These are phyloP conservation scores for Muraenolepis orangiensis DNA, from an alignment of 2,797 vertebrate species.

Conservation along the genomic window DNA sequence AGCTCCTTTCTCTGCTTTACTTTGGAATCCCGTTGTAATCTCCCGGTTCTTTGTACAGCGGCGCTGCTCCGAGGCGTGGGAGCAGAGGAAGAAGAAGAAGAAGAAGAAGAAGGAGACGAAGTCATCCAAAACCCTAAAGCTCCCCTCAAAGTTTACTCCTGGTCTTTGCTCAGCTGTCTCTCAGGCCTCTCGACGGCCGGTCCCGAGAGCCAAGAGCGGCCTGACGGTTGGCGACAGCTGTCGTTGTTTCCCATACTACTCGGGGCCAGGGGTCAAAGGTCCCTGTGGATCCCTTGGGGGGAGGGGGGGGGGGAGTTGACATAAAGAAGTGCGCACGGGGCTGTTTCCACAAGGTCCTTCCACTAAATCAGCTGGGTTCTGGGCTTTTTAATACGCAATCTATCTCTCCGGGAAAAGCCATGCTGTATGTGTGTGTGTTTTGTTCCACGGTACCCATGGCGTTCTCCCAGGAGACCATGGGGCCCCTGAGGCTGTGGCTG, in stretches of 20 bases:
- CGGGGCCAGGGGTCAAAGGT: conserved; percentile 53
- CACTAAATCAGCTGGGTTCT: conserved; percentile 46
- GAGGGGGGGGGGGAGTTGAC: conserved; percentile 26
- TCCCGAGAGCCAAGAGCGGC: conserved; percentile 22
- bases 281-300: conserved; percentile 27
- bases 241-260: conserved; percentile 67
- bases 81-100: conserved; percentile 44
- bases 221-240: conserved; percentile 52
- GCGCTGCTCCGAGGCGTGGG: neutral
- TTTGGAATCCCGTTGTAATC: too few species aligned
- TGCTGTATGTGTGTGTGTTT: neutral
- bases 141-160: conserved; percentile 49
- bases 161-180: conserved; percentile 68
- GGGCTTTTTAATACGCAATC: conserved; percentile 37
- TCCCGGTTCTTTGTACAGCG: neutral
- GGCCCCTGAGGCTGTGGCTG: conserved; percentile 27
- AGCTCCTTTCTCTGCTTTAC: too few species aligned
- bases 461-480: conserved; percentile 43
- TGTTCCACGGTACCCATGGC: neutral
- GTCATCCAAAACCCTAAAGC: conserved; percentile 5
- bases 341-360: conserved; percentile 55
- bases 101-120: too few species aligned
- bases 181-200: conserved; percentile 22
- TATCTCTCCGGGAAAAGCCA: too few species aligned
- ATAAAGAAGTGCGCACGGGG: conserved; percentile 19